Percentiles rank a stretch among this genome's conserved stretches.
These are phyloP conservation scores for Poeciliopsis occidentalis DNA, from an alignment of 2,113 vertebrate genomes.

Conservation along the genomic window DNA sequence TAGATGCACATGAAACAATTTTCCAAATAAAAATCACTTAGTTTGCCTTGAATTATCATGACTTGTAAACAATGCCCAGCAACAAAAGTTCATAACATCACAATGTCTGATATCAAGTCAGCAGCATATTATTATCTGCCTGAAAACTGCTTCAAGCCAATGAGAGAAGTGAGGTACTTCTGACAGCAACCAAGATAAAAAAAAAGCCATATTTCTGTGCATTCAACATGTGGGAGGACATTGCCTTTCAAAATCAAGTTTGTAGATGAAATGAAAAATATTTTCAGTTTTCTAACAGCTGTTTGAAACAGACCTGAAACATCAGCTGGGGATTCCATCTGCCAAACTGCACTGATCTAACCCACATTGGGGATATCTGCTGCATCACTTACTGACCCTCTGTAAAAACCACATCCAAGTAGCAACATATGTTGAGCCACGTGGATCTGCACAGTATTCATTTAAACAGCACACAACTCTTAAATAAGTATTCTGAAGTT, in stretches of 20 bases:
- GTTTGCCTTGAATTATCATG: conserved; percentile 8
- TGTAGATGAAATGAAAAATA: neutral
- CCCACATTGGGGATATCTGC: conserved; percentile 34
- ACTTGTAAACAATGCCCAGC: conserved; percentile 41
- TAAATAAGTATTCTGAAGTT: neutral
- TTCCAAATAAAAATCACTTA: neutral
- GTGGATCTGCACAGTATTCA: neutral
- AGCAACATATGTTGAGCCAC: conserved; percentile 20
- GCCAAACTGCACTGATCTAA: conserved; percentile 25
- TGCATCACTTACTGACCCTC: conserved; percentile 50
- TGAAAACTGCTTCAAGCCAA: conserved; percentile 56
- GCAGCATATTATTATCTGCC: conserved; percentile 28
- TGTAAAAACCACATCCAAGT: conserved; percentile 19
- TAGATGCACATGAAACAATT: neutral
- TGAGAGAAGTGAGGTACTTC: conserved; percentile 22
- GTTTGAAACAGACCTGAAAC: conserved; percentile 2
- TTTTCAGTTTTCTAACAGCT: conserved; percentile 25
- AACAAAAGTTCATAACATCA: conserved; percentile 37
- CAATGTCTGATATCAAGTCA: conserved; percentile 28
- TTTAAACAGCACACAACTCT: neutral
- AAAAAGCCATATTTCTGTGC: too few species aligned
- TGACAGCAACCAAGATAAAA: neutral
- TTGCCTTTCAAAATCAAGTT: conserved; percentile 5
- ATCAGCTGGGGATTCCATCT: conserved; percentile 44
- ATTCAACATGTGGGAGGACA: conserved; percentile 18